phyloP scores from a whole-genome alignment of 1,140 invertebrate genomes.

The Aleiodes sp. region DNA sequence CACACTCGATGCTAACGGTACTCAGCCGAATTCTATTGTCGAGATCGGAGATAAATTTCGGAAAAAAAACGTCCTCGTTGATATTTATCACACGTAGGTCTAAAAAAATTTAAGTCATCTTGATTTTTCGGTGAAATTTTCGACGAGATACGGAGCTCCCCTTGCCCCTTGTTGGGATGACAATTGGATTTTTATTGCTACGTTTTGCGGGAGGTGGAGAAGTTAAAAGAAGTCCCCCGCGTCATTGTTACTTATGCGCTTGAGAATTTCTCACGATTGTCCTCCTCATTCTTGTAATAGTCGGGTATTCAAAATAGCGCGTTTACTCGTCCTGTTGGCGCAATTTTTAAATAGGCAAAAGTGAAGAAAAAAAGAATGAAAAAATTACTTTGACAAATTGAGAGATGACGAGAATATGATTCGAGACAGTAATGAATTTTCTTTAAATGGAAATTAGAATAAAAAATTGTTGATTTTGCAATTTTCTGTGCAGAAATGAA shows the following conservation, averaged over 20 bases:
- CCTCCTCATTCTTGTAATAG: constrained; percentile 58
- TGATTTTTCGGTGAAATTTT: neutral
- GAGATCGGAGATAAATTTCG: too few species aligned
- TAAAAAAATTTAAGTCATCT: neutral
- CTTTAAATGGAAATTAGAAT: too few species aligned
- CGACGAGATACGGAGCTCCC: neutral
- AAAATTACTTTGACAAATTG: constrained; percentile 22
- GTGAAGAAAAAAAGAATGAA: constrained; percentile 12
- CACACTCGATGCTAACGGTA: too few species aligned
- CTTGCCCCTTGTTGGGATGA: constrained; percentile 28
- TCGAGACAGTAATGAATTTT: too few species aligned
- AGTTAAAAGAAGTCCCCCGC: constrained; percentile 38
- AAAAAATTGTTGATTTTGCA: too few species aligned
- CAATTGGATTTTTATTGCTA: constrained; percentile 20
- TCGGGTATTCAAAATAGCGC: constrained; percentile 57
- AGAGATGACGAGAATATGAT: too few species aligned
- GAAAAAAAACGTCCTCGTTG: too few species aligned
- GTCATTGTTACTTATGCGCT: constrained; percentile 52
- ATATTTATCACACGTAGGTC: neutral
- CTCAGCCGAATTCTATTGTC: too few species aligned
- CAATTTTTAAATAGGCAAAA: constrained; percentile 44
- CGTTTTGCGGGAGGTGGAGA: constrained; percentile 43
- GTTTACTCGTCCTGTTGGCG: constrained; percentile 53
- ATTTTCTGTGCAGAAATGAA: too few species aligned
- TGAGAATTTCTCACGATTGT: constrained; percentile 66